Evolutionary conservation across 2,888 invertebrate species (phyloP), one percentile per base, ranked within the genome.

Genomic region (Apamea sordens): DNA sequence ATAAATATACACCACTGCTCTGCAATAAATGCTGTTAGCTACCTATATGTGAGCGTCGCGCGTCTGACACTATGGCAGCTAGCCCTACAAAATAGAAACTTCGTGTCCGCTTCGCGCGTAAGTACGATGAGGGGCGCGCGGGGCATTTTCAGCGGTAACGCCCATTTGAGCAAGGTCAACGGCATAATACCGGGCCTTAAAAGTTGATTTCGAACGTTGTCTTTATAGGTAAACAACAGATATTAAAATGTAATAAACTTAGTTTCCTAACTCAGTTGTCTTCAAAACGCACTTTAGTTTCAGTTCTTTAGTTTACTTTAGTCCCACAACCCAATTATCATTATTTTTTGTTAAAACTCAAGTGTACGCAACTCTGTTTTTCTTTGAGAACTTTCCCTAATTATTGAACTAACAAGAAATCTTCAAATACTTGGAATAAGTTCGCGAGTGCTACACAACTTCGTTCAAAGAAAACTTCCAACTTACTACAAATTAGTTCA

Each of bases 321-420:
- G 47, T 47, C 56, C 4, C 36, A 56, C 68, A 41, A 84, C 61
- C 41, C 59, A 83, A 82, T 83, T 79, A 82, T 65, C 59, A 67
- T 72, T 15, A 50, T 63, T 80, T 84, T 88, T 83, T 75, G 24
- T 83, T 76, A 18, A 15, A 61, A n/a, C 41, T 32, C 7, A 65
- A 85, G 65, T 73, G 56, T 80, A 77, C 36, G 36, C 32, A 63
- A 74, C 28, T 69, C 28, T 79, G 67, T 79, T 85, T 85, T 84
- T 88, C 75, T 80, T 82, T 61, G 15, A 50, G n/a, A 85, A 84
- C 28, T 82, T 77, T 79, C 47, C 72, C 76, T 86, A 90, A 89
- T 87, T 86, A 86, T 89, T 84, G 47, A 84, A 84, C 86, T 82
- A 80, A 86, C 80, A 79, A 84, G 86, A 86, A 89, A 82, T 77